Conservation (phyloP, 1,140 invertebrate genomes). For the Oscheius sp. region DNA sequence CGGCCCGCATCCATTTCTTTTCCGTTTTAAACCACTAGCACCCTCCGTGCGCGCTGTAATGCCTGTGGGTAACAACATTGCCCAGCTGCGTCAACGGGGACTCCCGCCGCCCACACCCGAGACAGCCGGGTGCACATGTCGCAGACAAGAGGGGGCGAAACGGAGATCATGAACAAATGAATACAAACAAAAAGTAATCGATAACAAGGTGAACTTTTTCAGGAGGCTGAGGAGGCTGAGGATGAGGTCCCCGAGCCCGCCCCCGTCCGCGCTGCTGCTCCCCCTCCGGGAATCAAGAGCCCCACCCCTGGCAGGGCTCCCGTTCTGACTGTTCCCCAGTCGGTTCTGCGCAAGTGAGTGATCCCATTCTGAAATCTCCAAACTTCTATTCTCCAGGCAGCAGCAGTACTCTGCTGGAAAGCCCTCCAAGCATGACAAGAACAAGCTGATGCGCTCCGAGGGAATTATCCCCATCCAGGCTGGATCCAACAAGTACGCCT, state of each 20-base stretch:
- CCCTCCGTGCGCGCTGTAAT: constrained; percentile 2
- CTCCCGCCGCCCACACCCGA: background rate
- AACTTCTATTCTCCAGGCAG: constrained; percentile 35
- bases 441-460: constrained; percentile 57
- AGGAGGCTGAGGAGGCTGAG: constrained; percentile 18
- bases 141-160: background rate
- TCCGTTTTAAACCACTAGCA: constrained; percentile 5
- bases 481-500: constrained; percentile 61
- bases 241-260: constrained; percentile 15
- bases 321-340: constrained; percentile 25
- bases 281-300: constrained; percentile 32
- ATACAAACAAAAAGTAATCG: background rate
- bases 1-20: constrained; percentile 11
- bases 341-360: constrained; percentile 31
- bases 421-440: constrained; percentile 52
- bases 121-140: background rate
- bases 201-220: constrained; percentile 1
- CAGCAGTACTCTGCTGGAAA: constrained; percentile 54
- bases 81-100: constrained; percentile 2
- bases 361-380: background rate
- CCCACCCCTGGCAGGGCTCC: constrained; percentile 39
- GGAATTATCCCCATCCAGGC: constrained; percentile 61
- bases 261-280: constrained; percentile 28
- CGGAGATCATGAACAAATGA: background rate
- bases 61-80: constrained; percentile 16